Base-by-base conservation (phyloP, 1,140 invertebrate species). In the Riptortus pedestris region DNA sequence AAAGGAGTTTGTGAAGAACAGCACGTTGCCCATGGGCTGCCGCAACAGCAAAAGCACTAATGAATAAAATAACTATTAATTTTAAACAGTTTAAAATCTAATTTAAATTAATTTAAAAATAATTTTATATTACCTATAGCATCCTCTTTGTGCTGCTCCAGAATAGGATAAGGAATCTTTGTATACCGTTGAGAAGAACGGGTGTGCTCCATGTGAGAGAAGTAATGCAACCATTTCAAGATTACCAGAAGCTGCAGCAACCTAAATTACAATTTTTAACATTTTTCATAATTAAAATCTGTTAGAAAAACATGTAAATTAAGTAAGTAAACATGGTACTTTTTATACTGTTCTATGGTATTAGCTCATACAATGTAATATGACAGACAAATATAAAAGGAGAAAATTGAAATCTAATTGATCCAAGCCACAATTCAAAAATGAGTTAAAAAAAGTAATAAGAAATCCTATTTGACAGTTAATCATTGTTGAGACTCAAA, bases 151-250 rank as follows among this genome's bases (percentile, higher is more conserved):
- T 0, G 88, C 87, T 0, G 87, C 84, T 0, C 86, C 87, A 0
- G 88, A 90, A 70, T 93, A 92, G 67, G 88, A 90, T 29, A 91
- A 77, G 0, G 85, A 83, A 69, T 92, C 90, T 69, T 88, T 87
- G 52, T 88, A 80, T 63, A 89, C 80, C 0, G 90, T 93, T 0
- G 88, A 89, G 0, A 91, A 77, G 73, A 92, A 94, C 0, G 90
- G 87, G 70, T 92, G 86, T 2, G 90, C 91, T 0, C 90, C 90
- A 68, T 91, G 85, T 1, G 85, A 83, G 18, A 93, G 72, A 0
- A 94, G 77, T 7, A 92, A 70, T 5, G 85, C 83, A 0, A 92
- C 86, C 71, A 93, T 81, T 67, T 93, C 90, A 48, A 85, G 74
- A 67, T 88, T 88, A 2, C 89, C 90, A 1, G 84, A 83, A 0